A percentile compares a stretch with the other conserved stretches of the same genome.
These are phyloP conservation scores for Caenorhabditis sp. DNA, from an alignment of 2,888 invertebrate species.

Conservation along the genomic window DNA sequence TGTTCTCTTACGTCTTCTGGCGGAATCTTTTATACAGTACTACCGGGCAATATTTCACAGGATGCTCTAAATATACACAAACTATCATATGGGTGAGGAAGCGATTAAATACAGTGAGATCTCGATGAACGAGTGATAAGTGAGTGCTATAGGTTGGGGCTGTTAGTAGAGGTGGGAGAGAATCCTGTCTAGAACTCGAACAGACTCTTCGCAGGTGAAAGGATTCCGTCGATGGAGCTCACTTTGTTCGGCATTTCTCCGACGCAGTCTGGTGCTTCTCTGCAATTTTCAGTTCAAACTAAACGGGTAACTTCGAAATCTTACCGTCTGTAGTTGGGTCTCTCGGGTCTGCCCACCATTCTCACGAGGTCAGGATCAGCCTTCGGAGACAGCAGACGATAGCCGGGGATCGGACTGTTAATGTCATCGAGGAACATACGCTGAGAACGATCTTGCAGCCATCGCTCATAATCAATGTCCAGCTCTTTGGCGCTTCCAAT, in stretches of 20 bases:
- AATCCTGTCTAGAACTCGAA: conserved; percentile 55
- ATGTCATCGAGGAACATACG: conserved; percentile 80
- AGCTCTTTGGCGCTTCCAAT: conserved; percentile 69
- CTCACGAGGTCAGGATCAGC: conserved; percentile 81
- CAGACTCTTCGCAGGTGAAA: conserved; percentile 49
- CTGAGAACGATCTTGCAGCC: conserved; percentile 77
- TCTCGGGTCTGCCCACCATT: conserved; percentile 67
- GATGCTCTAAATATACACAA: conserved; percentile 21
- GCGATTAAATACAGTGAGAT: neutral
- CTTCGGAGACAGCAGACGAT: conserved; percentile 87
- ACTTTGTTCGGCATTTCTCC: conserved; percentile 76
- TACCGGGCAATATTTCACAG: conserved; percentile 39
- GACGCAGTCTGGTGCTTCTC: conserved; percentile 80
- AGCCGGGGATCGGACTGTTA: conserved; percentile 74
- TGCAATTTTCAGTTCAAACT: conserved; percentile 17
- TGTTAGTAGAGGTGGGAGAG: conserved; percentile 1
- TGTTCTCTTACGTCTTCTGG: neutral
- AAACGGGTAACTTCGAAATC: neutral
- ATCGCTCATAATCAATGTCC: conserved; percentile 77
- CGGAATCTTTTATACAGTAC: conserved; percentile 38
- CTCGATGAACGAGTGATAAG: neutral
- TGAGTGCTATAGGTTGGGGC: neutral
- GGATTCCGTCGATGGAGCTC: conserved; percentile 41
- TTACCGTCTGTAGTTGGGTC: conserved; percentile 69
- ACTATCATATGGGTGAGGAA: neutral